Evolutionary conservation across 2,113 vertebrate species (phyloP).

Genomic region (Hypocryptadius cinnamomeus): DNA sequence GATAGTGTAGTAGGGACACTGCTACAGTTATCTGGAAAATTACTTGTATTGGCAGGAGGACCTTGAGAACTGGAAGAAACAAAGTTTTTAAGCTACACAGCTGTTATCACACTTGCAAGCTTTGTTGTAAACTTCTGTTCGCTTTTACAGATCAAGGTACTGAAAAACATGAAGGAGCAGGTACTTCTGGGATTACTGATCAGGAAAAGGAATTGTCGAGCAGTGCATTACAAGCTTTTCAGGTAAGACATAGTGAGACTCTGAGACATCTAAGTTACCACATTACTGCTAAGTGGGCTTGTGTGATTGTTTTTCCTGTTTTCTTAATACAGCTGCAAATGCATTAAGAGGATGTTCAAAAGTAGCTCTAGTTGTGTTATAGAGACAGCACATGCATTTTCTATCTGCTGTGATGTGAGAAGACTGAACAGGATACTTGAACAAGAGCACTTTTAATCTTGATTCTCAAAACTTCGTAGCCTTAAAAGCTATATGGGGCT

Average conservation of each 20-base stretch:
- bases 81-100: neutral
- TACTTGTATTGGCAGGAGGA: neutral
- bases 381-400: neutral
- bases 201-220: constrained; percentile 88
- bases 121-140: neutral
- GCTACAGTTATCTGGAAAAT: neutral
- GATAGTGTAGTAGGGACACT: neutral
- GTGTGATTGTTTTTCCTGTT: neutral
- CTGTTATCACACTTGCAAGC: neutral
- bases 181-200: constrained; percentile 81
- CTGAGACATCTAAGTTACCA: neutral
- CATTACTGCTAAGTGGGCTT: neutral
- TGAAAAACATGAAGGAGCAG: constrained; percentile 82
- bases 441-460: neutral
- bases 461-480: neutral
- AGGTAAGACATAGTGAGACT: constrained; percentile 66
- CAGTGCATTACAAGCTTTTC: constrained; percentile 83
- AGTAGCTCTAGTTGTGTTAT: neutral
- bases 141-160: constrained; percentile 76
- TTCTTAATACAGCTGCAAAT: neutral
- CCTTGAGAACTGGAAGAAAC: neutral
- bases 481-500: neutral
- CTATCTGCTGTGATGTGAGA: neutral
- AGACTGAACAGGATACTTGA: neutral
- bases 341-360: neutral